phyloP scores from a whole-genome alignment of 2,797 vertebrate species.

The Jordanella pulchra region DNA sequence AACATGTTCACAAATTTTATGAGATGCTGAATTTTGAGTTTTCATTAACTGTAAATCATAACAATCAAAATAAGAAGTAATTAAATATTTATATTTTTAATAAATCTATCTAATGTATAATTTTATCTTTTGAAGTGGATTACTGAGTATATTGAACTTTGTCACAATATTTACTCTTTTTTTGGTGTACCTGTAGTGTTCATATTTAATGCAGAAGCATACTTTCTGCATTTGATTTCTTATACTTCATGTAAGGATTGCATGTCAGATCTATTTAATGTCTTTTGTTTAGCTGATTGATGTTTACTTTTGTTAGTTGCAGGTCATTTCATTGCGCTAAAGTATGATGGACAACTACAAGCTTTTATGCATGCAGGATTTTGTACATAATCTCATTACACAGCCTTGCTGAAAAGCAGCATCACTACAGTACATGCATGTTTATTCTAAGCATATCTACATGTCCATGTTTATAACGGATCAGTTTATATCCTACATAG shows the following conservation, averaged over 20 bases:
- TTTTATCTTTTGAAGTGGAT: too few relatives aligned
- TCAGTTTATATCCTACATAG: background rate
- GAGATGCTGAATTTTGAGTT: too few relatives aligned
- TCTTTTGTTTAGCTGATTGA: conserved; percentile 7
- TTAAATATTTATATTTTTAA: too few relatives aligned
- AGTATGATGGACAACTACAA: conserved; percentile 23
- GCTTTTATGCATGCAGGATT: conserved; percentile 17
- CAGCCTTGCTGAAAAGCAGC: conserved; percentile 17
- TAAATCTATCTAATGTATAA: too few relatives aligned
- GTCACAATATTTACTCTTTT: too few relatives aligned
- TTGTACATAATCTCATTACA: conserved; percentile 28
- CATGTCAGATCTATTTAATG: conserved; percentile 8
- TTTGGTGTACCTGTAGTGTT: background rate
- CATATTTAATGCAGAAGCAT: background rate
- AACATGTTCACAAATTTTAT: too few relatives aligned
- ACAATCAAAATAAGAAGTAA: too few relatives aligned
- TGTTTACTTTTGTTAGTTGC: conserved; percentile 26
- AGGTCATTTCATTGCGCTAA: conserved; percentile 16
- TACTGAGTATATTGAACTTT: too few relatives aligned
- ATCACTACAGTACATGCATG: background rate
- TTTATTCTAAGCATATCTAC: conserved; percentile 5
- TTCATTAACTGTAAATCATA: too few relatives aligned
- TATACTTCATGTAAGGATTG: background rate
- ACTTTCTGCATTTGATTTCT: conserved; percentile 1
- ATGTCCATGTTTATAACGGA: background rate